phyloP scores from a whole-genome alignment of 2,888 invertebrate genomes.

The Drosophila falleni region DNA sequence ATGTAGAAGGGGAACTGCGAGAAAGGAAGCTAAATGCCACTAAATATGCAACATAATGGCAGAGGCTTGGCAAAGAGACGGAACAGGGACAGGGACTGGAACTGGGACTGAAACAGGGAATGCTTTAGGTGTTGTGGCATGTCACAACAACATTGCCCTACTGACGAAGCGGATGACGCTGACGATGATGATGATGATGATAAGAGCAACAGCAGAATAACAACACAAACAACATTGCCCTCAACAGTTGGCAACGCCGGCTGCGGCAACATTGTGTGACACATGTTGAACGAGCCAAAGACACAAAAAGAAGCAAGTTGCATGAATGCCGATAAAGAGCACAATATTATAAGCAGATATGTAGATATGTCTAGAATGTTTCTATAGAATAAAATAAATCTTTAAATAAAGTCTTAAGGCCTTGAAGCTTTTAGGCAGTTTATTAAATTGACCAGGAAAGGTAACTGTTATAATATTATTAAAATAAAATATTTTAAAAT shows the following conservation, averaged over 20 bases:
- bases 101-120: neutral
- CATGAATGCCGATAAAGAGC: constrained; percentile 7
- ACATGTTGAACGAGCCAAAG: constrained; percentile 47
- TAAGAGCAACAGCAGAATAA: constrained; percentile 24
- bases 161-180: constrained; percentile 32
- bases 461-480: no score
- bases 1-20: constrained; percentile 11
- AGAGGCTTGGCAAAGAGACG: constrained; percentile 26
- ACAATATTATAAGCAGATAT: neutral
- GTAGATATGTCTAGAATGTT: neutral
- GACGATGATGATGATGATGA: constrained; percentile 35
- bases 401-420: neutral
- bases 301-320: constrained; percentile 8
- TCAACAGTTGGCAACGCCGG: constrained; percentile 55
- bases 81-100: neutral
- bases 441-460: neutral
- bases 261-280: constrained; percentile 38
- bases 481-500: no score
- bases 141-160: constrained; percentile 70
- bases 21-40: constrained; percentile 50
- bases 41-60: constrained; percentile 70
- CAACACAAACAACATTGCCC: constrained; percentile 31
- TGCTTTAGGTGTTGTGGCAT: constrained; percentile 55
- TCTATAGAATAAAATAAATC: neutral
- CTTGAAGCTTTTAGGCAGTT: neutral